These are phyloP conservation scores for Siniperca scherzeri DNA, from an alignment of 2,797 vertebrate species.

Conservation along the genomic window DNA sequence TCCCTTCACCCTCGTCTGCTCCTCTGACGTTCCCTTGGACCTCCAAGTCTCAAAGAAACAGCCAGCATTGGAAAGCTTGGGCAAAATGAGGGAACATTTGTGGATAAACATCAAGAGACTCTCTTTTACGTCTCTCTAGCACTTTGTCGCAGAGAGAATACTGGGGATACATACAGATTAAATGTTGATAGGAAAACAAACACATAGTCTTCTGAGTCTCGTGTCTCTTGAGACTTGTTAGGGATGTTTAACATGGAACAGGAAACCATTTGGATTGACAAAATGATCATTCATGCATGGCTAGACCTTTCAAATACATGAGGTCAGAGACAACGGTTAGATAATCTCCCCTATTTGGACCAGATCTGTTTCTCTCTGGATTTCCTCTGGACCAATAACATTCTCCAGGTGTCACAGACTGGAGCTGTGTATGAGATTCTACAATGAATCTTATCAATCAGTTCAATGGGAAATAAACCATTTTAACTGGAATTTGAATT, in stretches of 20 bases:
- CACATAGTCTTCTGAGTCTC: background rate
- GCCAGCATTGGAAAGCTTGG: conserved; percentile 5
- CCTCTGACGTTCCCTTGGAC: conserved; percentile 38
- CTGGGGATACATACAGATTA: background rate
- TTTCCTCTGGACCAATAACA: conserved; percentile 42
- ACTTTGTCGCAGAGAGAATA: conserved; percentile 18
- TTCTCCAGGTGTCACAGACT: conserved; percentile 19
- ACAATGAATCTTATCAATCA: conserved; percentile 22
- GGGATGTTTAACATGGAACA: conserved; percentile 1
- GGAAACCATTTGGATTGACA: conserved; percentile 32
- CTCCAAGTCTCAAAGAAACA: conserved; percentile 20
- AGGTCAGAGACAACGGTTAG: background rate
- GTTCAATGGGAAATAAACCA: conserved; percentile 24
- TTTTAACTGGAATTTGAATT: conserved; percentile 38
- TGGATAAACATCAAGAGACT: conserved; percentile 26
- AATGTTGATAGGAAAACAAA: background rate
- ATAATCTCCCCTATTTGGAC: conserved; percentile 15
- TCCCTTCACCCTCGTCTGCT: conserved; percentile 38
- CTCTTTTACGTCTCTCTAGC: conserved; percentile 30
- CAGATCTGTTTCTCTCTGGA: conserved; percentile 35
- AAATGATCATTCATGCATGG: conserved; percentile 33
- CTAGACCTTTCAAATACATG: conserved; percentile 11
- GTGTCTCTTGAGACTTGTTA: conserved; percentile 6
- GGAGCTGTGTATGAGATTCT: conserved; percentile 34
- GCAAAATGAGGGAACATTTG: background rate